Evolutionary conservation across 2,797 vertebrate species (phyloP), one percentile per base, ranked within the genome.

Genomic region (Setipinna tenuifilis): DNA sequence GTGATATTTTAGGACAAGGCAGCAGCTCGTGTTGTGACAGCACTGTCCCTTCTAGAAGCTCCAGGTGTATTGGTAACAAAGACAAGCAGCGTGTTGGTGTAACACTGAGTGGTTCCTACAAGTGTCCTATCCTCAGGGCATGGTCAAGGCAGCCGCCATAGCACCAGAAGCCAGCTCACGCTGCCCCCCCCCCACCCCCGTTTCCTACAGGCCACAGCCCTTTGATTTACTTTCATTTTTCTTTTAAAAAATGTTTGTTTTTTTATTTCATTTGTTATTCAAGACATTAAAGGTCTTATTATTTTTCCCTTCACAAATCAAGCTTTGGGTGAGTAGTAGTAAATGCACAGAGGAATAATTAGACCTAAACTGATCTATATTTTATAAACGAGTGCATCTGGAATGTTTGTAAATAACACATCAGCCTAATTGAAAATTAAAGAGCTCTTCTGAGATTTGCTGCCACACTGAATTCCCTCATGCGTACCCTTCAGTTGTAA

Each of bases 31-130:
- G 91, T 91, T 92, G 90, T 92, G 92, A 93, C 92, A 94, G 91
- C 82, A 19, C 81, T 89, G 91, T 93, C 93, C 91, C 88, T 84
- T 90, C 86, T 87, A 92, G 92, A 90, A 93, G 91, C 92, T 87
- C 86, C 87, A 90, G 90, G 93, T 89, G 88, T 85, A 91, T 93
- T 91, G 90, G 91, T 93, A 91, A 94, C 93, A 93, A 91, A 93
- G 92, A 93, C 91, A 92, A 92, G 92, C 92, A 88, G 88, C 68
- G 85, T 84, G 71, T 12, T 91, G 88, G 91, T 94, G 94, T 93
- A 93, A 93, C 90, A 90, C 91, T 89, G 83, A 82, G 91, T 2
- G 35, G 6, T 44, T 21, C 71, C 71, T 78, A 78, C 71, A 78
- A 78, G 35, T 78, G 71, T 78, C 71, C 71, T 78, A 19, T 35